Percentiles rank a stretch among this genome's conserved stretches.
Conservation (phyloP, 2,113 vertebrate genomes). For the Desmodus rotundus region DNA sequence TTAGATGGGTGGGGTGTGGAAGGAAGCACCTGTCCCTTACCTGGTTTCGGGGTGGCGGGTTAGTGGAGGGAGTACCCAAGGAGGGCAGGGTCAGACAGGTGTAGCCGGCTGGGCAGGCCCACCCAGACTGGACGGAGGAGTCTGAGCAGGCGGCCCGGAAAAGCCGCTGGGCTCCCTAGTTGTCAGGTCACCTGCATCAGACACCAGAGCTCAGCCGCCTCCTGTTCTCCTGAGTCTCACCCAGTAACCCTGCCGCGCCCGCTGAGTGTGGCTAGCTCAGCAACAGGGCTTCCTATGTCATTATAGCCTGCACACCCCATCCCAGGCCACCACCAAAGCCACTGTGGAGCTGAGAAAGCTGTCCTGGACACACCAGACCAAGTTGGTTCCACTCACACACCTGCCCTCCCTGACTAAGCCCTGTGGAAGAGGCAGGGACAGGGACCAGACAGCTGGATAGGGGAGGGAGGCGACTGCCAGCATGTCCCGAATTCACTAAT, state of each 20-base stretch:
- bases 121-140: background rate
- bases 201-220: background rate
- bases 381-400: background rate
- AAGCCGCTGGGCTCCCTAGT: background rate
- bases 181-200: background rate
- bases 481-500: rapidly evolving
- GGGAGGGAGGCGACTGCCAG: background rate
- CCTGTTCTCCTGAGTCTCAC: background rate
- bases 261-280: background rate
- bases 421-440: rapidly evolving
- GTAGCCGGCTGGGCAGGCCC: background rate
- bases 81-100: background rate
- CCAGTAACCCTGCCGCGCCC: background rate
- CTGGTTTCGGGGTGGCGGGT: background rate
- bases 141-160: background rate
- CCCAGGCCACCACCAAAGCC: background rate
- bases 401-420: background rate
- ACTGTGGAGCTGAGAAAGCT: background rate
- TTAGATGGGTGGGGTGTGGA: background rate
- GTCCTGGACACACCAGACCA: background rate
- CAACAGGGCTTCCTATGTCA: background rate
- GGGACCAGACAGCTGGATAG: background rate
- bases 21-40: background rate
- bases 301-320: rapidly evolving
- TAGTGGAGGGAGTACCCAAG: background rate